Percentiles rank a stretch among this genome's conserved stretches.
Conservation (phyloP, 2,888 invertebrate species). For the Luperina nickerlii region DNA sequence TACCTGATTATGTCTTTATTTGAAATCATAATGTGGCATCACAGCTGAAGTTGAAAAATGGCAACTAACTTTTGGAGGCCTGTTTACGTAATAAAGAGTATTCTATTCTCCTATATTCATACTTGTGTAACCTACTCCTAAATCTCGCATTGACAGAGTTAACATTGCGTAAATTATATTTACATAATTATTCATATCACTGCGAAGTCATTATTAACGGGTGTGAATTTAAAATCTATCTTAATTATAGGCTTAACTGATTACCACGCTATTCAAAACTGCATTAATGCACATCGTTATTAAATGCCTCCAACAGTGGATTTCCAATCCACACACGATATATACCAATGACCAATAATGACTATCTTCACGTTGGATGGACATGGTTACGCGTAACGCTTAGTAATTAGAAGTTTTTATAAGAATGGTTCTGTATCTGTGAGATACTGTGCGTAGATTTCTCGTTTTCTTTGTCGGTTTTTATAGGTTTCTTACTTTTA, state of each 20-base stretch:
- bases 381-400: slow-evolving; percentile 53
- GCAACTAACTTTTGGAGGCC: no score
- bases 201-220: slow-evolving; percentile 4
- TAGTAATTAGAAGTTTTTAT: slow-evolving; percentile 43
- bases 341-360: slow-evolving; percentile 28
- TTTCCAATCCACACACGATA: slow-evolving; percentile 59
- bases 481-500: slow-evolving; percentile 25
- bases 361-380: slow-evolving; percentile 51
- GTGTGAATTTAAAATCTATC: slow-evolving; percentile 41
- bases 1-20: no score
- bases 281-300: slow-evolving; percentile 41
- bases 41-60: no score
- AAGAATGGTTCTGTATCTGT: slow-evolving; percentile 22
- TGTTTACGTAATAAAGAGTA: no score
- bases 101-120: no score
- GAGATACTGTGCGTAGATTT: slow-evolving; percentile 41
- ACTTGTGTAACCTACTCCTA: no score
- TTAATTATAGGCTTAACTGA: slow-evolving; percentile 38
- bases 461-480: slow-evolving; percentile 28
- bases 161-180: slow-evolving; percentile 13
- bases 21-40: no score
- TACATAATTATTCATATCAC: slow-evolving; percentile 22
- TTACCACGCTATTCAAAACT: slow-evolving; percentile 39
- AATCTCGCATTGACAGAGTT: background rate
- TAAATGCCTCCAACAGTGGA: slow-evolving; percentile 44